Evolutionary conservation across 2,113 vertebrate genomes (phyloP).

Genomic region (Argyrosomus japonicus): DNA sequence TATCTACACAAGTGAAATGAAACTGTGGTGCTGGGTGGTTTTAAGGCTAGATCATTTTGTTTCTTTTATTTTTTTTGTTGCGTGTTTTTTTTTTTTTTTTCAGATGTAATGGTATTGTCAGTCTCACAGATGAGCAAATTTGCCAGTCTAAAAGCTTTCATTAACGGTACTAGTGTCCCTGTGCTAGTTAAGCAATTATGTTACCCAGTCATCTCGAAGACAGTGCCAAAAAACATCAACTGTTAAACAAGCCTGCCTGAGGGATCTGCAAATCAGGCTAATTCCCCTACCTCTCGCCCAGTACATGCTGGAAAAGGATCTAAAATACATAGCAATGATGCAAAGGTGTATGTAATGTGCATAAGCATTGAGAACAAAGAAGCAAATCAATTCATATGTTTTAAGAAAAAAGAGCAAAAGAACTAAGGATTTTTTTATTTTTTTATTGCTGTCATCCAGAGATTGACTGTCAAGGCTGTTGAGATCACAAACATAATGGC

Average conservation of each 20-base stretch:
- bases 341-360: not conserved
- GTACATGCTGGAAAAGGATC: not conserved
- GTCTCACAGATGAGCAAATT: not conserved
- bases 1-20: not conserved
- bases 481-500: slow-evolving; percentile 16
- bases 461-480: not conserved
- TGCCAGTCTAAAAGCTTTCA: not conserved
- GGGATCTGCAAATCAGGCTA: not conserved
- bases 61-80: not conserved
- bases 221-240: not conserved
- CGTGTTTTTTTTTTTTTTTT: not conserved
- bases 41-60: not conserved
- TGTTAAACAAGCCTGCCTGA: not conserved
- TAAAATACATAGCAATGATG: no score
- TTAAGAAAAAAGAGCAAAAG: not conserved
- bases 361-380: not conserved
- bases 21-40: not conserved
- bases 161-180: not conserved
- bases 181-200: slow-evolving; percentile 2
- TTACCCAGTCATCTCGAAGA: not conserved
- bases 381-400: not conserved
- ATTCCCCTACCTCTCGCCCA: not conserved
- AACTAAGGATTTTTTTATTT: not conserved
- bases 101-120: not conserved
- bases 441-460: not conserved